Conservation (phyloP, 2,797 vertebrate species). For the Lagorchestes hirsutus region DNA sequence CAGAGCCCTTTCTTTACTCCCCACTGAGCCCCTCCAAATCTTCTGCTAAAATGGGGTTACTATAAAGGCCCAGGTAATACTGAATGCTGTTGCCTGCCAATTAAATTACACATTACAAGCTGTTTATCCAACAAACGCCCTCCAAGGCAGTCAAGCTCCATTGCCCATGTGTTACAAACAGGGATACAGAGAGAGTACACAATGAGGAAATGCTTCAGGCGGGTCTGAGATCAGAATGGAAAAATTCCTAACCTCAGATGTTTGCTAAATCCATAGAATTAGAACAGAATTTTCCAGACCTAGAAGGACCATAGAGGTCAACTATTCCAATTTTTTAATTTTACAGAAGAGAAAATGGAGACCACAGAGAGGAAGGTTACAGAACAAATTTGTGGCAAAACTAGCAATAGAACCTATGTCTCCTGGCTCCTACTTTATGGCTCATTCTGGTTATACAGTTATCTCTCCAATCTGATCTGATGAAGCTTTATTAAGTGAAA, state of each 20-base stretch:
- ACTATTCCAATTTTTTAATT: not conserved
- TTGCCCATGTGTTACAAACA: conserved; percentile 24
- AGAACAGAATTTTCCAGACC: not conserved
- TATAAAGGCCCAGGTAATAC: conserved; percentile 34
- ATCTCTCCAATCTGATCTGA: not conserved
- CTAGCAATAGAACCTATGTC: not conserved
- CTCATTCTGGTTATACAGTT: not conserved
- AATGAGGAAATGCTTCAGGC: conserved; percentile 33
- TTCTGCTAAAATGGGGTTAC: conserved; percentile 51
- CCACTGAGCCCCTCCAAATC: not conserved
- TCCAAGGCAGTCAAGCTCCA: conserved; percentile 20
- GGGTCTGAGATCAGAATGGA: not conserved
- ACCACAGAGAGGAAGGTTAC: not conserved
- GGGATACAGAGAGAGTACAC: not conserved
- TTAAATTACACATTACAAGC: conserved; percentile 54
- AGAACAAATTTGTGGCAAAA: not conserved
- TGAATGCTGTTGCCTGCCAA: conserved; percentile 16
- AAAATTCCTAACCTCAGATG: not conserved
- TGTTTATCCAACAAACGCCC: conserved; percentile 26
- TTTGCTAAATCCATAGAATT: conserved; percentile 5
- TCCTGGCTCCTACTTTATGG: not conserved
- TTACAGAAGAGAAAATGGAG: not conserved
- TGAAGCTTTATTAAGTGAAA: not conserved
- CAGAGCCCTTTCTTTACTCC: not conserved
- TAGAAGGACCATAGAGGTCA: not conserved